These are phyloP conservation scores for Psilopogon haemacephalus DNA, from an alignment of 2,113 vertebrate genomes.

Conservation along the genomic window DNA sequence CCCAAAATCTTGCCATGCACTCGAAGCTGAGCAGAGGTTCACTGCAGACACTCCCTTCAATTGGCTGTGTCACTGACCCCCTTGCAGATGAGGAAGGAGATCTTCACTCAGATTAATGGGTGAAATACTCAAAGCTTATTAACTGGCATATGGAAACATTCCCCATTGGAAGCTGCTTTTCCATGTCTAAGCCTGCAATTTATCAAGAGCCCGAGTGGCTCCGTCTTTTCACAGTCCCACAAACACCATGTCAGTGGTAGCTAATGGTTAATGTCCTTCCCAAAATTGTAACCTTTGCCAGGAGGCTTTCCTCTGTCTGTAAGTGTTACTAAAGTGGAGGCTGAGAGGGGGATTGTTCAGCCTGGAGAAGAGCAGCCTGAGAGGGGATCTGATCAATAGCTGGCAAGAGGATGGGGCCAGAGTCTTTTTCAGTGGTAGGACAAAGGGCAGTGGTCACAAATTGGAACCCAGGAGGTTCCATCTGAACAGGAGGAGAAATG, in stretches of 20 bases:
- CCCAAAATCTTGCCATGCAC: not conserved
- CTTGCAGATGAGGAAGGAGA: not conserved
- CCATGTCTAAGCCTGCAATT: not conserved
- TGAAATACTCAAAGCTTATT: conserved; percentile 44
- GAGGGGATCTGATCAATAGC: not conserved
- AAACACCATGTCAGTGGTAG: not conserved
- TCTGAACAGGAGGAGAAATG: too few relatives aligned
- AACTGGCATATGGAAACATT: conserved; percentile 47
- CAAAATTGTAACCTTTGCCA: not conserved
- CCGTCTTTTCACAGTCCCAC: not conserved
- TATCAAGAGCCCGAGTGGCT: not conserved
- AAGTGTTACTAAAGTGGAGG: not conserved
- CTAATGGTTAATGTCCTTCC: not conserved
- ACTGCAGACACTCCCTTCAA: not conserved
- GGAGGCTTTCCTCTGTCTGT: not conserved
- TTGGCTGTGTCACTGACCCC: not conserved
- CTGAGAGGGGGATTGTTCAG: too few relatives aligned
- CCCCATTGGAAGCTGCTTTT: conserved; percentile 16
- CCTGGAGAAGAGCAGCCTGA: too few relatives aligned
- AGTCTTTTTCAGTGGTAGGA: too few relatives aligned
- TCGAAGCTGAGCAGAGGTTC: not conserved
- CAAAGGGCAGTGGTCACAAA: too few relatives aligned
- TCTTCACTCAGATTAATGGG: conserved; percentile 32
- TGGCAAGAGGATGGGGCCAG: not conserved
- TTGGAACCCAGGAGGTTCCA: too few relatives aligned